Base-by-base conservation (phyloP, 2,113 vertebrate species). In the Oryzias melastigma region DNA sequence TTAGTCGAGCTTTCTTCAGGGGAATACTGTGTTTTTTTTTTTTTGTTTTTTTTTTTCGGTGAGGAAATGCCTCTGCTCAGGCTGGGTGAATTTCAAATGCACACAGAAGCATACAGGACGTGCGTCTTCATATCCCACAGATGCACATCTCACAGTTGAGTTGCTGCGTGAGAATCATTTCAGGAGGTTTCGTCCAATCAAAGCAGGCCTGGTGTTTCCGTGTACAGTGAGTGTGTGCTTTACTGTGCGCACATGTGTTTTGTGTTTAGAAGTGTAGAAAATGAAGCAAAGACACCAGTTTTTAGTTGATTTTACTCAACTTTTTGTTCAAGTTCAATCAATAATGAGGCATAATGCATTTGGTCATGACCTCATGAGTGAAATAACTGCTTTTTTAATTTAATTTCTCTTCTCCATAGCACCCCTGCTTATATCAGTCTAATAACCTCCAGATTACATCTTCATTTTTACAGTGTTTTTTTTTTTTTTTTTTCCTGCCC, bases 81-180 rank as follows among this genome's bases (percentile, higher is more conserved):
- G 24, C 55, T 27, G 52, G 47, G 50, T 74, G 79, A 83, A 82
- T 82, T 82, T 75, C 68, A 86, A 76, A 79, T 67, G 8, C 59
- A 58, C 40, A 62, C 56, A 59, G 52, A 54, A 49, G 25, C 52
- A 51, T 19, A 48, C 63, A 57, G 68, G 44, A 19, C 54, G 47
- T 75, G 75, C 29, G 62, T 57, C 29, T 82, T 62, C 67, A 29
- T 78, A 55, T 65, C 70, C 63, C 52, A 27, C 54, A 54, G 56
- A 68, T 70, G 69, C 66, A 59, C 49, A 53, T 62, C 75, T 78
- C 75, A 74, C 52, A 41, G 44, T 68, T 83, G 77, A 81, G 75
- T 80, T 55, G 75, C 44, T 58, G 59, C 49, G 52, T 57, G 78
- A 86, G 88, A 88, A 64, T 87, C 88, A 88, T 80, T 67, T 35